Evolutionary conservation across 2,888 invertebrate species (phyloP), one percentile per base, ranked within the genome.

Genomic region (Aphodius granarius): DNA sequence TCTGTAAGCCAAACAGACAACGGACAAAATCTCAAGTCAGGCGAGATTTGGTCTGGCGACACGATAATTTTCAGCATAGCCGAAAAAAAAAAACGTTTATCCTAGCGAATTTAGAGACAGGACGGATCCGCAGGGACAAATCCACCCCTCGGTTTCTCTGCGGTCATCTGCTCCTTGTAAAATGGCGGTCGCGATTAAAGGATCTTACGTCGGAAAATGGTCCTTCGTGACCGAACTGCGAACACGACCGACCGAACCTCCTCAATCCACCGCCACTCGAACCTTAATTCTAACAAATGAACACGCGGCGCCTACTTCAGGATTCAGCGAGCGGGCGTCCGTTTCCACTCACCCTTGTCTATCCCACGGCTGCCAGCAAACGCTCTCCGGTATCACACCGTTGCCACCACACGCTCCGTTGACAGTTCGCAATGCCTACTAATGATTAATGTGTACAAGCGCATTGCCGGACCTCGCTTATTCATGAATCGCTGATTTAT

Each of bases 401-500:
- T 3, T 13, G 43, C 43, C 43, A 13, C 43, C 43, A 3, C 13
- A 43, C 63, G 21, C 43, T 43, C 43, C 43, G 43, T 43, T 43
- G 43, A 43, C 43, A 43, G 43, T 43, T 43, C 43, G 80, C 73
- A 78, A 74, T 76, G 78, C 75, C 77, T 73, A 77, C 78, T 77
- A 77, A 79, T 80, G 80, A 80, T 80, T 80, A 80, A 80, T 80
- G 80, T 76, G 75, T 66, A 77, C 76, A 73, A 75, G 72, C 75
- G 75, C 78, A 78, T 78, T 78, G 72, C 77, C 79, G 79, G 79
- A 75, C 77, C 75, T 78, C 73, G 65, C 77, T 80, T 79, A 79
- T 80, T 80, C 79, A 77, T 71, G 78, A 75, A 75, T 78, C 63
- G 71, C 75, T 78, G 79, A 81, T 81, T 80, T 80, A 81, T 79